phyloP scores from a whole-genome alignment of 2,888 invertebrate genomes.

The Habroteleia sp. region DNA sequence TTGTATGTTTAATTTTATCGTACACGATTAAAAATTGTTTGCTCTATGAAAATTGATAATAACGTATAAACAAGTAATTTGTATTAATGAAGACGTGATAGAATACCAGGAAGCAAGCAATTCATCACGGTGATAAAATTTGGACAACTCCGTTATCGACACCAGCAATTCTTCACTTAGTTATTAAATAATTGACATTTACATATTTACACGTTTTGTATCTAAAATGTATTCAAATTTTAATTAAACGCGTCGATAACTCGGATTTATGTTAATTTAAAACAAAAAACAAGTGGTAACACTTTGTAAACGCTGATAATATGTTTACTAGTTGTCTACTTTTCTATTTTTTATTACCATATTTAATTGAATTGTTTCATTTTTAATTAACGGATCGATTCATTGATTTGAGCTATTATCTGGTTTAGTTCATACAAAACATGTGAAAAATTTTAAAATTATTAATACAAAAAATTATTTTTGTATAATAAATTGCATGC shows the following conservation, averaged over 20 bases:
- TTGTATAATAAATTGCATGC: too few relatives aligned
- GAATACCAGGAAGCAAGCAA: conserved; percentile 37
- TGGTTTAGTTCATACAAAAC: too few relatives aligned
- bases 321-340: too few relatives aligned
- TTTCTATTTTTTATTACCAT: too few relatives aligned
- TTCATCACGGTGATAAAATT: conserved; percentile 41
- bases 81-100: conserved; percentile 42
- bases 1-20: too few relatives aligned
- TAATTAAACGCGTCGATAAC: conserved; percentile 21
- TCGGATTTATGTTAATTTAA: conserved; percentile 14
- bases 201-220: conserved; percentile 17
- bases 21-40: conserved; percentile 23
- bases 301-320: too few relatives aligned
- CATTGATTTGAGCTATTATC: too few relatives aligned
- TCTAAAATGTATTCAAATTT: conserved; percentile 27
- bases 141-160: conserved; percentile 11
- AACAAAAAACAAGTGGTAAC: conserved; percentile 1
- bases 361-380: too few relatives aligned
- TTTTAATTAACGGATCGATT: too few relatives aligned
- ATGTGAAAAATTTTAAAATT: too few relatives aligned
- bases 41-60: conserved; percentile 25
- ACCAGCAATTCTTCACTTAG: conserved; percentile 7
- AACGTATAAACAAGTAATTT: conserved; percentile 43
- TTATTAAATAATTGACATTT: conserved; percentile 50
- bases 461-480: too few relatives aligned